Conservation (phyloP, 2,113 vertebrate species). For the Hyperopisus bebe region DNA sequence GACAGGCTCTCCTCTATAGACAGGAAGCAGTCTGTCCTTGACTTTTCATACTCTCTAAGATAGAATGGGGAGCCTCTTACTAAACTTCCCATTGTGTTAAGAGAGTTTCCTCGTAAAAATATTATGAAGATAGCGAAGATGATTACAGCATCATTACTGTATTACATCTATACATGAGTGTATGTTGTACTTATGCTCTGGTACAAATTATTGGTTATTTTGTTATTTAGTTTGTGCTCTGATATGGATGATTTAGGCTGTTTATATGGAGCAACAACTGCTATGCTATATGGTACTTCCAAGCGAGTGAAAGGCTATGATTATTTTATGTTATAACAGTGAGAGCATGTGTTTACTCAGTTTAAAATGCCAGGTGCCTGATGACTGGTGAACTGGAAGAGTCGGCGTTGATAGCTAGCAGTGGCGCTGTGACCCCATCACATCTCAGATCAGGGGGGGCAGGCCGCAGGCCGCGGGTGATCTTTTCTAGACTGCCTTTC, state of each 20-base stretch:
- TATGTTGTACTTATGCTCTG: not conserved
- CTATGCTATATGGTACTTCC: not conserved
- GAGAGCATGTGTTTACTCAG: not conserved
- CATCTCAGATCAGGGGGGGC: not conserved
- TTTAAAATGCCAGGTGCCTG: not conserved
- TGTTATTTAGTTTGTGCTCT: not conserved
- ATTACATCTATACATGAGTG: not conserved
- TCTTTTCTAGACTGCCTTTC: not conserved
- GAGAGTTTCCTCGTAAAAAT: not conserved
- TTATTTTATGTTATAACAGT: not conserved
- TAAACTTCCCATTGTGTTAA: not conserved
- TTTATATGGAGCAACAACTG: not conserved
- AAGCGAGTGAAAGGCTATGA: not conserved
- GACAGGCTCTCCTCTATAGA: not conserved
- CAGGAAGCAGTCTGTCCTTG: not conserved
- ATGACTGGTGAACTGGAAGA: constrained; percentile 6
- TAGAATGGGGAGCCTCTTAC: not conserved
- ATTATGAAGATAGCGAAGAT: not conserved
- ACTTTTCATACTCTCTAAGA: not conserved
- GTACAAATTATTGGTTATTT: not conserved
- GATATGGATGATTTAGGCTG: not conserved
- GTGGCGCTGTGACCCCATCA: not conserved
- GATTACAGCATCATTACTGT: not conserved
- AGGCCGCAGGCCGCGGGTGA: not conserved
- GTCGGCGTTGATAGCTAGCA: too few species aligned